Conservation (phyloP, 2,888 invertebrate genomes). For the Patella depressa region DNA sequence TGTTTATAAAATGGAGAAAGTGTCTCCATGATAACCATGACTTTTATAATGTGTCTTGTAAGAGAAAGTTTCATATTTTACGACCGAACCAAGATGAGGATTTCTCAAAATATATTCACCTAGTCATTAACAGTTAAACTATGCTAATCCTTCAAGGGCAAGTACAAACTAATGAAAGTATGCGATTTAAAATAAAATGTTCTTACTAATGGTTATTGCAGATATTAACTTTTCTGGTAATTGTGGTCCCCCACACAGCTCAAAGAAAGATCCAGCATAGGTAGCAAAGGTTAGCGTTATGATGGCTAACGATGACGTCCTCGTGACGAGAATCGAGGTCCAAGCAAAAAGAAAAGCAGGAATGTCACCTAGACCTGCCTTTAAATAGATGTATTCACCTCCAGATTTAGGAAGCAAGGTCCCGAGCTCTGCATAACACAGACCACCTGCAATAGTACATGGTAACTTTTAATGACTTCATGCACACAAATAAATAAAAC, state of each 20-base stretch:
- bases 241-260: conserved; percentile 55
- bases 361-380: conserved; percentile 71
- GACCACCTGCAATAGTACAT: conserved; percentile 75
- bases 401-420: conserved; percentile 84
- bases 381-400: conserved; percentile 82
- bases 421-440: conserved; percentile 85
- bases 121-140: too few species aligned
- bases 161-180: too few species aligned
- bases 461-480: not conserved
- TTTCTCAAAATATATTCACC: too few species aligned
- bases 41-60: too few species aligned
- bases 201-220: conserved; percentile 57
- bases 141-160: too few species aligned
- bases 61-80: too few species aligned
- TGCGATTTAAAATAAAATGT: too few species aligned
- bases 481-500: too few species aligned
- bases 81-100: too few species aligned
- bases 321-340: conserved; percentile 39
- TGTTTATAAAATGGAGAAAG: too few species aligned
- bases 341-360: conserved; percentile 75
- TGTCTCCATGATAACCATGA: too few species aligned
- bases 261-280: conserved; percentile 61
- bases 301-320: conserved; percentile 65
- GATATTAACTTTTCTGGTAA: conserved; percentile 53
- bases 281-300: conserved; percentile 69